Percentiles rank a stretch among this genome's conserved stretches.
These are phyloP conservation scores for Amblyjoppa proteus DNA, from an alignment of 2,888 invertebrate species.

Conservation along the genomic window DNA sequence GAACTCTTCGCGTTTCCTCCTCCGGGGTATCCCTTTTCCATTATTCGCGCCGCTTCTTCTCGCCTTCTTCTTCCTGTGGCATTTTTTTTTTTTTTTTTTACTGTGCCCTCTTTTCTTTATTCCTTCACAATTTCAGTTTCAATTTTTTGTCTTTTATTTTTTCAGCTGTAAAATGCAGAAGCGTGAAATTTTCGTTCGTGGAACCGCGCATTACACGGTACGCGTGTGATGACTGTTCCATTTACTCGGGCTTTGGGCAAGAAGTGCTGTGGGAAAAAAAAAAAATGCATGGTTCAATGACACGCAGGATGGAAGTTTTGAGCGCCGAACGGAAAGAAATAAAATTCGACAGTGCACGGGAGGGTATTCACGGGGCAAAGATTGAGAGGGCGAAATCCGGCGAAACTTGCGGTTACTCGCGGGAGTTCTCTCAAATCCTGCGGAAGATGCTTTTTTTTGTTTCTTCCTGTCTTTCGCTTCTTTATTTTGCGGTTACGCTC, in stretches of 20 bases:
- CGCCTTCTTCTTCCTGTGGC: neutral
- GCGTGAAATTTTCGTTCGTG: constrained; percentile 4
- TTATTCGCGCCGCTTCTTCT: constrained; percentile 27
- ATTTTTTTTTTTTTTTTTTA: neutral
- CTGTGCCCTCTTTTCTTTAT: neutral
- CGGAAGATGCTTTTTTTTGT: constrained; percentile 36
- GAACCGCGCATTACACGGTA: constrained; percentile 43
- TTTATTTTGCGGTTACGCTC: constrained; percentile 64
- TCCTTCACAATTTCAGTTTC: neutral
- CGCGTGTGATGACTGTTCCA: neutral
- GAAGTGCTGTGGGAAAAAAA: constrained; percentile 19
- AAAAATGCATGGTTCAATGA: constrained; percentile 63
- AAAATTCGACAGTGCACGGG: constrained; percentile 52
- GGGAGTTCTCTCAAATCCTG: constrained; percentile 54
- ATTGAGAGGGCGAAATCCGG: constrained; percentile 47
- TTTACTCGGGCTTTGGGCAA: constrained; percentile 10
- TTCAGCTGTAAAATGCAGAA: neutral
- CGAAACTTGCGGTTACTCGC: constrained; percentile 56
- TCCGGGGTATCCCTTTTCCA: neutral
- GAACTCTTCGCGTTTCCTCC: constrained; percentile 45
- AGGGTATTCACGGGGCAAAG: neutral
- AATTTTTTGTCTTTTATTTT: neutral
- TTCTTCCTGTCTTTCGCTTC: constrained; percentile 13
- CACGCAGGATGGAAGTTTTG: constrained; percentile 40
- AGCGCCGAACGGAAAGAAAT: constrained; percentile 49